Conservation (phyloP, 37 sponge, comb jelly and placozoan genomes). For the Amphimedon queenslandica region DNA sequence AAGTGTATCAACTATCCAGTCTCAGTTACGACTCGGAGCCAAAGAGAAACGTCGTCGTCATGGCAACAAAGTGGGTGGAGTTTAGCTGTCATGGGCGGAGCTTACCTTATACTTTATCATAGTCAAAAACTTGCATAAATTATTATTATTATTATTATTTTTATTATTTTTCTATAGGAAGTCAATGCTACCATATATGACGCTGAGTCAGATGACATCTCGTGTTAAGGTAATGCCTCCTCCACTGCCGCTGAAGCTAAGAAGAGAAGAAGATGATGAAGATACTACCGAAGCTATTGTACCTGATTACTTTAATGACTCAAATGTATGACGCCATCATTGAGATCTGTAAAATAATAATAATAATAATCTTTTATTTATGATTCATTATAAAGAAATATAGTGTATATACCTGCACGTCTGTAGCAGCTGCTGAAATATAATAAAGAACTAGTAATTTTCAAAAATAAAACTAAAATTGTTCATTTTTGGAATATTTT, state of each 20-base stretch:
- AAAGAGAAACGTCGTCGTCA: constrained; percentile 37
- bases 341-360: too few species aligned
- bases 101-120: too few species aligned
- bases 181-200: background rate
- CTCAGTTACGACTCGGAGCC: constrained; percentile 61
- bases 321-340: too few species aligned
- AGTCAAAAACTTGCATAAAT: background rate
- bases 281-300: background rate
- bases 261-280: background rate
- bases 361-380: too few species aligned
- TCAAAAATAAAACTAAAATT: too few species aligned
- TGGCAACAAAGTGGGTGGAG: constrained; percentile 33
- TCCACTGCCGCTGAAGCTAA: background rate
- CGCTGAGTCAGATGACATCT: background rate
- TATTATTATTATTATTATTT: background rate
- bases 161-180: background rate
- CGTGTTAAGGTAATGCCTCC: background rate
- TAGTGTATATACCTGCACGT: too few species aligned
- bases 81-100: too few species aligned
- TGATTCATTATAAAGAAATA: too few species aligned
- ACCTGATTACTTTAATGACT: background rate
- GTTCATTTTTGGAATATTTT: too few species aligned
- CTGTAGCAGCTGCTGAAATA: too few species aligned
- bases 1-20: constrained; percentile 50
- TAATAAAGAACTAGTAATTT: too few species aligned